These are phyloP conservation scores for Ictidomys tridecemlineatus DNA, from an alignment of 2,113 vertebrate genomes.

Conservation along the genomic window DNA sequence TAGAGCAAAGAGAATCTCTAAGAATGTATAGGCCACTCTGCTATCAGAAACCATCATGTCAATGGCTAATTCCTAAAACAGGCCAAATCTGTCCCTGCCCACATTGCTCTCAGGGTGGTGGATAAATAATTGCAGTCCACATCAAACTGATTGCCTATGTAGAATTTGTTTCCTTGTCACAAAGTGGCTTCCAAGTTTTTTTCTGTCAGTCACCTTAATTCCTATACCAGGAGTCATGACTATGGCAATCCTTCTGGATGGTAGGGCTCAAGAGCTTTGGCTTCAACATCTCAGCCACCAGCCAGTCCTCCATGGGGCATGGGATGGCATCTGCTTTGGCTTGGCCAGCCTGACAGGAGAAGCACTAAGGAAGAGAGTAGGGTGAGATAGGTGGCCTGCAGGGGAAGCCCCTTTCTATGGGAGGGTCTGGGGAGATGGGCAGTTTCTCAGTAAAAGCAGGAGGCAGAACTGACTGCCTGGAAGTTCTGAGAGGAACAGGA, in stretches of 20 bases:
- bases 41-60: not conserved
- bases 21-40: not conserved
- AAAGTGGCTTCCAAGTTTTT: not conserved
- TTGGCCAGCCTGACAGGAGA: not conserved
- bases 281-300: not conserved
- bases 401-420: not conserved
- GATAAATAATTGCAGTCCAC: not conserved
- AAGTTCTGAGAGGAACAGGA: not conserved
- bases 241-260: not conserved
- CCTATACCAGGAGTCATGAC: not conserved
- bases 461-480: not conserved
- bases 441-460: not conserved
- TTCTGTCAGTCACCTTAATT: not conserved
- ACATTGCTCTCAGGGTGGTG: not conserved
- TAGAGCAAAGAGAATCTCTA: not conserved
- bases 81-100: not conserved
- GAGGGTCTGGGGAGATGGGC: not conserved
- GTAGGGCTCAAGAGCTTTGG: not conserved
- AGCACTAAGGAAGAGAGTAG: not conserved
- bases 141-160: not conserved
- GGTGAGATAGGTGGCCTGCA: not conserved
- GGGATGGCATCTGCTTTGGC: not conserved
- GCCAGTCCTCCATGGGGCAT: not conserved
- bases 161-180: not conserved
- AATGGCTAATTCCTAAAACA: constrained; percentile 17